These are phyloP conservation scores for Polyommatus icarus DNA, from an alignment of 2,888 invertebrate species.

Conservation along the genomic window DNA sequence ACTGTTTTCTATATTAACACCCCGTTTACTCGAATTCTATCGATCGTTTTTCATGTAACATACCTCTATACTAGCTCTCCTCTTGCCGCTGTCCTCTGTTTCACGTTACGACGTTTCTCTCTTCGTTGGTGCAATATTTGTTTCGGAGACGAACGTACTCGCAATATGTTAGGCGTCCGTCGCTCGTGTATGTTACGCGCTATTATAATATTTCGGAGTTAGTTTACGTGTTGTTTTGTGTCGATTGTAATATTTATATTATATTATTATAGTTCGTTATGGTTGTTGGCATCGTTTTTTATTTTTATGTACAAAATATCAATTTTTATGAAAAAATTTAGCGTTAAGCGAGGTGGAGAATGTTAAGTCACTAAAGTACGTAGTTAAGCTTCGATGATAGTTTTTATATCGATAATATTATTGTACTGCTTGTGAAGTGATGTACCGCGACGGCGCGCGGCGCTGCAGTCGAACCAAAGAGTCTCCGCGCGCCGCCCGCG, in stretches of 20 bases:
- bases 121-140: slow-evolving; percentile 59
- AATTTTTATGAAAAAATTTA: slow-evolving; percentile 62
- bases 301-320: slow-evolving; percentile 77
- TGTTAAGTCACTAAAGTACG: slow-evolving; percentile 44
- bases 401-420: slow-evolving; percentile 48
- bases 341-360: slow-evolving; percentile 55
- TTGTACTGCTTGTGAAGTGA: slow-evolving; percentile 49
- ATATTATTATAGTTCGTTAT: slow-evolving; percentile 73
- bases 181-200: slow-evolving; percentile 9
- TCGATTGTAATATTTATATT: slow-evolving; percentile 66
- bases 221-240: slow-evolving; percentile 72
- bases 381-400: slow-evolving; percentile 46
- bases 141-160: slow-evolving; percentile 44
- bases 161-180: neutral
- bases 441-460: slow-evolving; percentile 45
- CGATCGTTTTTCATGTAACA: slow-evolving; percentile 38
- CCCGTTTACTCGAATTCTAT: slow-evolving; percentile 38
- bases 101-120: neutral
- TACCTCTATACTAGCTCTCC: slow-evolving; percentile 41
- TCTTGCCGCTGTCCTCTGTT: slow-evolving; percentile 37
- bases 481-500: slow-evolving; percentile 64
- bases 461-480: slow-evolving; percentile 68
- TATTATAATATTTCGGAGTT: slow-evolving; percentile 42
- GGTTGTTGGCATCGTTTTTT: slow-evolving; percentile 75
- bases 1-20: slow-evolving; percentile 35